These are phyloP conservation scores for Choristoneura fumiferana DNA, from an alignment of 1,140 invertebrate genomes.

Conservation along the genomic window DNA sequence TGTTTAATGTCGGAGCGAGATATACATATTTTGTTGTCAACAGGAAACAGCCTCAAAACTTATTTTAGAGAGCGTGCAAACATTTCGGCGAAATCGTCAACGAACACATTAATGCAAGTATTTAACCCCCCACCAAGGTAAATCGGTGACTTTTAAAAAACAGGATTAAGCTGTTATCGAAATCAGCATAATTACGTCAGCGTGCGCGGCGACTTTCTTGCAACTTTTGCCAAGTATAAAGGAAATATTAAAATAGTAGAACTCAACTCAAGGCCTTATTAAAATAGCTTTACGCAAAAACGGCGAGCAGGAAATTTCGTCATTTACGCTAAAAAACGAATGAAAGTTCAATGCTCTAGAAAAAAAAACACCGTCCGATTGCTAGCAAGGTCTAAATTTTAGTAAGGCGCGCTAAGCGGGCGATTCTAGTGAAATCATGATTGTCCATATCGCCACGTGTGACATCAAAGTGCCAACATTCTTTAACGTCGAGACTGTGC, in stretches of 20 bases:
- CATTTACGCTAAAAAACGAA: neutral
- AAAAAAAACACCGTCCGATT: neutral
- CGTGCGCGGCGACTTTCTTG: conserved; percentile 4
- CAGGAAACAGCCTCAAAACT: neutral
- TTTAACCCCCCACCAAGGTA: neutral
- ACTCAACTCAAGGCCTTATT: neutral
- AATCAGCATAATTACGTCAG: conserved; percentile 28
- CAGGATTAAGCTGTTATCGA: conserved; percentile 23
- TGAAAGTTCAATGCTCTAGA: neutral
- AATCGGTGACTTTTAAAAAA: conserved; percentile 17
- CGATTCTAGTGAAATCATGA: no score
- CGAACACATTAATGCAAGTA: neutral
- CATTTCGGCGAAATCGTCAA: conserved; percentile 1
- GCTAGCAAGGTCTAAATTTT: neutral
- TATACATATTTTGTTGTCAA: no score
- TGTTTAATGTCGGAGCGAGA: no score
- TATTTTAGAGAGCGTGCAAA: no score
- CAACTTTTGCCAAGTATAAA: conserved; percentile 11
- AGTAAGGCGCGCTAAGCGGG: no score
- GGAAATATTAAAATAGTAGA: conserved; percentile 5
- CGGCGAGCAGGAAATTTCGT: neutral
- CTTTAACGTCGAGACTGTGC: no score
- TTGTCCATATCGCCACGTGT: no score
- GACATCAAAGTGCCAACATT: no score
- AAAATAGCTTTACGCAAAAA: conserved; percentile 8